Base-by-base conservation (phyloP, 2,888 invertebrate species). In the Ectobius pallidus region DNA sequence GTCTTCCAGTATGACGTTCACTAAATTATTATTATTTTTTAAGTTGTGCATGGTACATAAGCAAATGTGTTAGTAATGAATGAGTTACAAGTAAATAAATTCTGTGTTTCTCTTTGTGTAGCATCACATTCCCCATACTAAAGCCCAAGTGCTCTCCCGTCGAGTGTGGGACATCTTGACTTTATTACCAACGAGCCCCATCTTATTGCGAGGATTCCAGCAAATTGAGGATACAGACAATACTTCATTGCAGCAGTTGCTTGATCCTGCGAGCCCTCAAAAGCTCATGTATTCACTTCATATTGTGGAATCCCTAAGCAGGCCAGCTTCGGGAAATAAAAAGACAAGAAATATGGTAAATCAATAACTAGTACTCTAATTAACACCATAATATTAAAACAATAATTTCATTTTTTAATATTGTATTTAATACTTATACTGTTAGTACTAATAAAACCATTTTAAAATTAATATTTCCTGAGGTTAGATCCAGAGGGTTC, bases 151-250 rank as follows among this genome's bases (percentile, higher is more conserved):
- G 0, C 83, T 97, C 65, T 97, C 97, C 0, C 88, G 97, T 34
- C 89, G 96, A 55, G 96, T 97, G 0, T 97, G 97, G 97, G 97
- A 97, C 80, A 94, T 97, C 69, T 85, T 97, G 27, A 96, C 95
- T 81, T 88, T 97, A 75, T 86, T 97, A 69, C 97, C 97, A 1
- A 94, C 97, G 0, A 96, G 93, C 84, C 95, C 96, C 0, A 91
- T 91, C 3, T 87, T 96, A 52, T 83, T 96, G 52, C 90, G 93
- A 80, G 93, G 93, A 3, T 96, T 97, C 81, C 92, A 93, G 81
- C 91, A 91, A 78, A 86, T 94, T 2, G 86, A 77, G 68, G 76
- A 77, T 18, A 52, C 72, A 14, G 71, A 84, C 9, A 89, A 90
- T 78, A 87, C 86, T 14, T 79, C 90, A 67, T 83, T 95, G 62